phyloP scores from a whole-genome alignment of 2,113 vertebrate genomes.

The Atlantisia rogersi region DNA sequence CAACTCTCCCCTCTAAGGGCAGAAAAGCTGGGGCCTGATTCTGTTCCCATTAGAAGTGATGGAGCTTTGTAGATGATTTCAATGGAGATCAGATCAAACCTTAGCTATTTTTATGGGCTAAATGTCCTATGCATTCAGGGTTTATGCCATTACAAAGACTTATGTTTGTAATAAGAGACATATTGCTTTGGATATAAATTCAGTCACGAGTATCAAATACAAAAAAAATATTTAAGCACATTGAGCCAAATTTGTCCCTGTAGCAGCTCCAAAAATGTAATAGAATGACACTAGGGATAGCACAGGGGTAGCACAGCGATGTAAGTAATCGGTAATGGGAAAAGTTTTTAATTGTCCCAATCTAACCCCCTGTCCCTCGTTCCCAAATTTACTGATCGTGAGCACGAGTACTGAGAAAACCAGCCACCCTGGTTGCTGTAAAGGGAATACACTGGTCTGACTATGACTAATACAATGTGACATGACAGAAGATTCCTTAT shows the following conservation, averaged over 20 bases:
- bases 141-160: constrained; percentile 55
- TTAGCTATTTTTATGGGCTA: constrained; percentile 65
- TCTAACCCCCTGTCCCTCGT: neutral
- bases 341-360: constrained; percentile 9
- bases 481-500: neutral
- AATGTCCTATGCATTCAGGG: constrained; percentile 57
- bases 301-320: neutral
- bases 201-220: neutral
- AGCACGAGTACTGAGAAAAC: neutral
- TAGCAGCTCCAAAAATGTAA: constrained; percentile 9
- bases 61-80: constrained; percentile 51
- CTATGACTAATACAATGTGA: neutral
- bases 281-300: neutral
- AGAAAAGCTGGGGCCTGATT: constrained; percentile 44
- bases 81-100: constrained; percentile 30
- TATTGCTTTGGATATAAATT: constrained; percentile 64
- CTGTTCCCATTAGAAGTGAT: constrained; percentile 41
- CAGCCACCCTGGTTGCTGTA: neutral
- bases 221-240: constrained; percentile 50
- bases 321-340: neutral
- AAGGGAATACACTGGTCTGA: neutral
- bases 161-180: constrained; percentile 69
- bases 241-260: constrained; percentile 30
- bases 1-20: constrained; percentile 31
- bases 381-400: neutral